Evolutionary conservation across 53 echinoderm and acorn worm genomes (phyloP).

Genomic region (Crossaster papposus): DNA sequence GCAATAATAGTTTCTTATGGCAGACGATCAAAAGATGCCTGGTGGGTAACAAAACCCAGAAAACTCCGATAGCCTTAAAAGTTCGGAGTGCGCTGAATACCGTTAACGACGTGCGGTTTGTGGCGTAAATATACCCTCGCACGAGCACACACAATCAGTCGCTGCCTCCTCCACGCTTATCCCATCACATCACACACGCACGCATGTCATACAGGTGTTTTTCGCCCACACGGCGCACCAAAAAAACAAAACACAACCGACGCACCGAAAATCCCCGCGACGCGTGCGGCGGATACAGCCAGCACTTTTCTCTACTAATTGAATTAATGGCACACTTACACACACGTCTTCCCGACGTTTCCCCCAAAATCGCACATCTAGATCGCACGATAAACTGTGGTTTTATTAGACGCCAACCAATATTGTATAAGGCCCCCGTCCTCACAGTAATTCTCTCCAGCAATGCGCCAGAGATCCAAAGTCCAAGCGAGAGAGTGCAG

Average conservation of each 20-base stretch:
- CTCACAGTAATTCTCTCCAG: not conserved
- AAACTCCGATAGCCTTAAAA: not conserved
- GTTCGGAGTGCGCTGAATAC: not conserved
- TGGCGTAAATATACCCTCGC: not conserved
- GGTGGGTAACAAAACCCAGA: not conserved
- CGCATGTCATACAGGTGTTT: not conserved
- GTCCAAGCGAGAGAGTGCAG: not conserved
- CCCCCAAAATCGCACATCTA: not conserved
- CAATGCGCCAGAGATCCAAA: not conserved
- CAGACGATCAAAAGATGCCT: not conserved
- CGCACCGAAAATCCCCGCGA: not conserved
- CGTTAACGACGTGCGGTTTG: not conserved
- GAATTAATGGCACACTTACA: constrained; percentile 2
- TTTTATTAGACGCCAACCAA: not conserved
- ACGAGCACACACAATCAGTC: not conserved
- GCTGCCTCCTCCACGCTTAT: not conserved
- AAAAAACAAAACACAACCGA: not conserved
- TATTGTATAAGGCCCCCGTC: not conserved
- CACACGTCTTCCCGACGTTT: not conserved
- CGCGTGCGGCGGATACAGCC: not conserved
- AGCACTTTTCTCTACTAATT: not conserved
- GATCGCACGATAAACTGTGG: not conserved
- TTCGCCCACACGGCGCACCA: no score
- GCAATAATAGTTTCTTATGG: not conserved
- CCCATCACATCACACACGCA: no score